phyloP scores from a whole-genome alignment of 2,797 vertebrate species.

The Poeciliopsis turneri region DNA sequence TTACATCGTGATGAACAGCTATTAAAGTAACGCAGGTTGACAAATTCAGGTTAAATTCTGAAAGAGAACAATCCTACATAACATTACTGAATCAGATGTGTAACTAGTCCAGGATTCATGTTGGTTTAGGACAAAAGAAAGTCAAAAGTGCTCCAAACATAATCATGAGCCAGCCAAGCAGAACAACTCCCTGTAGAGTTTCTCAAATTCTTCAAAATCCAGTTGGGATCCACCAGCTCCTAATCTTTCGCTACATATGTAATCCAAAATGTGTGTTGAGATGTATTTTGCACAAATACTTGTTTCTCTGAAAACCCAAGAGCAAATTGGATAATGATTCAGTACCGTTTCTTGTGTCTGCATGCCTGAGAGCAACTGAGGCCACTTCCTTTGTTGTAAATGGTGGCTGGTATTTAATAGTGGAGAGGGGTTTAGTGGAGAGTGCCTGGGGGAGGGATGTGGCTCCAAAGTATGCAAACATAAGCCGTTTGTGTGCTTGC shows the following conservation, averaged over 20 bases:
- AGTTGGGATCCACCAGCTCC: constrained; percentile 44
- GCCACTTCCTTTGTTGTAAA: constrained; percentile 52
- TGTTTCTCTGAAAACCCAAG: constrained; percentile 37
- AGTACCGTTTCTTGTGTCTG: constrained; percentile 43
- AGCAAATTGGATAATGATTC: constrained; percentile 41
- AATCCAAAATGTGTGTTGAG: constrained; percentile 28
- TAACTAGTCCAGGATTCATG: constrained; percentile 10
- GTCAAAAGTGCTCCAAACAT: constrained; percentile 58
- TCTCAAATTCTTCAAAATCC: constrained; percentile 48
- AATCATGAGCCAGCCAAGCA: constrained; percentile 51
- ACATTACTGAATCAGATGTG: constrained; percentile 16
- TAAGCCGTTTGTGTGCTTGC: constrained; percentile 53
- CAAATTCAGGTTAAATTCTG: constrained; percentile 9
- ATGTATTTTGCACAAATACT: constrained; percentile 32
- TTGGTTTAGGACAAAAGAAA: constrained; percentile 58
- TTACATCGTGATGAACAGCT: constrained; percentile 27
- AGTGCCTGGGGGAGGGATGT: constrained; percentile 57
- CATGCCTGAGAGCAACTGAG: constrained; percentile 39
- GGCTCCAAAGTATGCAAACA: constrained; percentile 48
- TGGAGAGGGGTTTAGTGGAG: constrained; percentile 26
- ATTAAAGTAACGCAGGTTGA: constrained; percentile 18
- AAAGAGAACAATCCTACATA: constrained; percentile 8
- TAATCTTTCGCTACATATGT: constrained; percentile 41
- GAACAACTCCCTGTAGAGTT: constrained; percentile 43
- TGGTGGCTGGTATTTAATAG: constrained; percentile 47